These are phyloP conservation scores for Mesodorylaimus sp. DNA, from an alignment of 2,888 invertebrate genomes.

Conservation along the genomic window DNA sequence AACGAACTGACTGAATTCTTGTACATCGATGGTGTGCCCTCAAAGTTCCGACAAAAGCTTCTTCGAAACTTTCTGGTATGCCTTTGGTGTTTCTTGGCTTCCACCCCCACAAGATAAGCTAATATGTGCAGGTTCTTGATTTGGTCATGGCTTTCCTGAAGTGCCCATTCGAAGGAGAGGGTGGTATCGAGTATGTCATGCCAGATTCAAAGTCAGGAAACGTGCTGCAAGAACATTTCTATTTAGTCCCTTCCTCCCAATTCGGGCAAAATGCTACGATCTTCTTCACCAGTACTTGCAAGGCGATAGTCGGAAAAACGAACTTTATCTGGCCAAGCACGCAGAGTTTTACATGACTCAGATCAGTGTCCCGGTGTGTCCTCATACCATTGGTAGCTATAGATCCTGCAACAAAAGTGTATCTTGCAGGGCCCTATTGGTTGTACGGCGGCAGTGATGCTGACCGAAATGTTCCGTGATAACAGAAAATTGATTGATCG, in stretches of 20 bases:
- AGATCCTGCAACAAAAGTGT: too few species aligned
- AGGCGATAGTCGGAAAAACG: conserved; percentile 32
- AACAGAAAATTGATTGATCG: conserved; percentile 32
- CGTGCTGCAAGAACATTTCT: too few species aligned
- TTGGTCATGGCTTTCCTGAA: conserved; percentile 26
- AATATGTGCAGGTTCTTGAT: conserved; percentile 28
- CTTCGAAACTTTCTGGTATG: conserved; percentile 31
- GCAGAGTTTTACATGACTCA: conserved; percentile 34
- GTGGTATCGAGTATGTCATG: too few species aligned
- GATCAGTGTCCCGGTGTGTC: too few species aligned
- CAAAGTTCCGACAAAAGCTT: conserved; percentile 30
- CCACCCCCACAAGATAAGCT: too few species aligned
- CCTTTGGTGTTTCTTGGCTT: conserved; percentile 7
- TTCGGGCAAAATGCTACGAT: conserved; percentile 16
- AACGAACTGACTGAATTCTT: conserved; percentile 27
- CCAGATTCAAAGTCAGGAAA: too few species aligned
- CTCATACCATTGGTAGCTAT: too few species aligned
- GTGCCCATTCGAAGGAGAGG: too few species aligned
- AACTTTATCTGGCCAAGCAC: conserved; percentile 32
- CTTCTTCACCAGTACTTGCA: conserved; percentile 29
- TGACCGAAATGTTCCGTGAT: conserved; percentile 31
- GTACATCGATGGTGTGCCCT: conserved; percentile 28
- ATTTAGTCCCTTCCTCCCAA: neutral
- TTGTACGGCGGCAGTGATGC: conserved; percentile 31
- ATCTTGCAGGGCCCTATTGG: conserved; percentile 30